Percentiles rank a stretch among this genome's conserved stretches.
Conservation (phyloP, 2,113 vertebrate species). For the Silurus meridionalis region DNA sequence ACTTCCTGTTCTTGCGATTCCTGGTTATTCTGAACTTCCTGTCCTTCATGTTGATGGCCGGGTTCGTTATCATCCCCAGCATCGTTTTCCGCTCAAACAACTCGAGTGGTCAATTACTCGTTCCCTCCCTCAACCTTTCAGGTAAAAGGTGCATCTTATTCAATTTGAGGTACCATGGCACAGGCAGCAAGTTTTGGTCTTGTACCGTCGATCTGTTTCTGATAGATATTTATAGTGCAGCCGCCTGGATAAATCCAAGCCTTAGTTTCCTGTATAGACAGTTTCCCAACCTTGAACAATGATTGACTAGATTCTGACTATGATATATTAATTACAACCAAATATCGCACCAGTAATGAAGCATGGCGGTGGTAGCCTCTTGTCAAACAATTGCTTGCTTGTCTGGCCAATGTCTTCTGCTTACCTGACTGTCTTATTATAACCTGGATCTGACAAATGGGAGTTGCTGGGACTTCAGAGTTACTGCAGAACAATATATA, state of each 20-base stretch:
- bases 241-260: background rate
- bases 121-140: constrained; percentile 47
- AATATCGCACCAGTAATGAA: background rate
- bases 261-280: background rate
- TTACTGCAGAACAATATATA: too few species aligned
- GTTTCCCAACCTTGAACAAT: too few species aligned
- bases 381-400: background rate
- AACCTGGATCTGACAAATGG: background rate
- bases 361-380: background rate
- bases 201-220: background rate
- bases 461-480: too few species aligned
- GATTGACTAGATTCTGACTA: too few species aligned
- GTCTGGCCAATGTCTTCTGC: background rate
- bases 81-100: constrained; percentile 62
- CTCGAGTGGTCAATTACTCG: background rate
- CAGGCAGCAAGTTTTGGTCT: background rate
- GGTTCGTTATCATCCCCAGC: constrained; percentile 76
- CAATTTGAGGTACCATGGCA: too few species aligned
- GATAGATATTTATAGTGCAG: background rate
- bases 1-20: constrained; percentile 83
- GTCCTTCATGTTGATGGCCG: constrained; percentile 74
- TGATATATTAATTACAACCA: background rate
- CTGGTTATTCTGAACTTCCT: constrained; percentile 82
- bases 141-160: constrained; percentile 47
- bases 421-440: background rate